These are phyloP conservation scores for Drosophila eugracilis DNA, from an alignment of 1,140 invertebrate genomes.

Conservation along the genomic window DNA sequence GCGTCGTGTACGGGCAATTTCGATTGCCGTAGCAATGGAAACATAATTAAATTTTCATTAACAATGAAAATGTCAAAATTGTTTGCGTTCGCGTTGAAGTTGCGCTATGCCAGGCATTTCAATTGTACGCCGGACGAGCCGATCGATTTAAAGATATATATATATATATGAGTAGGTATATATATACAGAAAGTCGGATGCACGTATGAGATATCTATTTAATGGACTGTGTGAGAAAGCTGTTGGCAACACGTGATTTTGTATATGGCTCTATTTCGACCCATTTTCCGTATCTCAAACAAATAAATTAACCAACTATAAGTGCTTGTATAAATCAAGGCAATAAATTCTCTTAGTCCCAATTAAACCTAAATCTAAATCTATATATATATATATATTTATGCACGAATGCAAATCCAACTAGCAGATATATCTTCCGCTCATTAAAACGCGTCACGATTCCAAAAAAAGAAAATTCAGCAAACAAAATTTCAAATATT, in stretches of 20 bases:
- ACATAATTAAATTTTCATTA: conserved; percentile 82
- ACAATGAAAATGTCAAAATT: conserved; percentile 79
- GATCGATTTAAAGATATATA: conserved; percentile 57
- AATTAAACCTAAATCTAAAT: conserved; percentile 15
- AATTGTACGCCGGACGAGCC: conserved; percentile 34
- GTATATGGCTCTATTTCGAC: conserved; percentile 30
- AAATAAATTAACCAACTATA: conserved; percentile 43
- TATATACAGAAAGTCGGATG: conserved; percentile 14
- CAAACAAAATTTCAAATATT: conserved; percentile 10
- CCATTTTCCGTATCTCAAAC: conserved; percentile 36
- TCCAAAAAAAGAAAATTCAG: conserved; percentile 31
- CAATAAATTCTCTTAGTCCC: conserved; percentile 24
- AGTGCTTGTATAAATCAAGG: conserved; percentile 25
- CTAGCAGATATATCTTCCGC: conserved; percentile 52
- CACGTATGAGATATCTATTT: conserved; percentile 38
- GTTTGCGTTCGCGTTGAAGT: conserved; percentile 34
- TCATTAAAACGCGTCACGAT: conserved; percentile 77
- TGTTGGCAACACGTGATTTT: conserved; percentile 31
- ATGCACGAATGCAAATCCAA: conserved; percentile 18
- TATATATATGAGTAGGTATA: background rate
- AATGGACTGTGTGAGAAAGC: conserved; percentile 46
- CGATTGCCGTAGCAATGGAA: conserved; percentile 49
- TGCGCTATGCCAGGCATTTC: conserved; percentile 48
- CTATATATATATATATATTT: conserved; percentile 28
- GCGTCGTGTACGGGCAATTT: conserved; percentile 13